Evolutionary conservation across 2,113 vertebrate species (phyloP), one percentile per base, ranked within the genome.

Genomic region (Stigmatopora nigra): DNA sequence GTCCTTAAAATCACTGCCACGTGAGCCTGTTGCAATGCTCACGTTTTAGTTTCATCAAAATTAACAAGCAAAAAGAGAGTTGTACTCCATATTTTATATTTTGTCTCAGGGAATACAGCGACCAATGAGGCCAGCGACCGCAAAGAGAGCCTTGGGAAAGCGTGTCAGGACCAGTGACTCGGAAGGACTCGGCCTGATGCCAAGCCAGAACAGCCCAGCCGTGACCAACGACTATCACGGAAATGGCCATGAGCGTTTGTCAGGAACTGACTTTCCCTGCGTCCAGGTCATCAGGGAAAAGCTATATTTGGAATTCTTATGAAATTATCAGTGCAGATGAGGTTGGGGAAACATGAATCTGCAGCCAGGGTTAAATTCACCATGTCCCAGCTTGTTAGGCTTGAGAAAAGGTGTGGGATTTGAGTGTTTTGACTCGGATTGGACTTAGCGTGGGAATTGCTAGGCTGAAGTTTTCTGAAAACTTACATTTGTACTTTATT

Each of bases 91-190:
- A 63, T 63, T 47, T 63, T 35, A 48, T 63, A 15, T 17, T 20
- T 46, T 48, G 61, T 25, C 20, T 63, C 25, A 4, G 20, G 9
- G 17, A 72, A 70, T 59, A 69, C 74, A 78, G 71, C 78, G 67
- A 79, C 41, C 70, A 41, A 22, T 44, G 11, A 20, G 63, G 36
- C 36, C n/a, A 13, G 19, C 36, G 59, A 61, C 56, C 67, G 55
- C 60, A 53, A 67, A 74, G 65, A 60, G 67, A 76, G 75, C 73
- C 71, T 41, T 57, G 71, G 74, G 75, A 78, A 77, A 72, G 63
- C 64, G 68, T 78, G 77, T 82, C 81, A 81, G 16, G 64, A 71
- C 65, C 76, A 68, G 73, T 84, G 77, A 79, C 73, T 75, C 75
- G 78, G 79, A 83, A 84, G 70, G 49, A 80, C 70, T 67, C 73